Evolutionary conservation across 2,888 invertebrate genomes (phyloP).

Genomic region (Phlogophora meticulosa): DNA sequence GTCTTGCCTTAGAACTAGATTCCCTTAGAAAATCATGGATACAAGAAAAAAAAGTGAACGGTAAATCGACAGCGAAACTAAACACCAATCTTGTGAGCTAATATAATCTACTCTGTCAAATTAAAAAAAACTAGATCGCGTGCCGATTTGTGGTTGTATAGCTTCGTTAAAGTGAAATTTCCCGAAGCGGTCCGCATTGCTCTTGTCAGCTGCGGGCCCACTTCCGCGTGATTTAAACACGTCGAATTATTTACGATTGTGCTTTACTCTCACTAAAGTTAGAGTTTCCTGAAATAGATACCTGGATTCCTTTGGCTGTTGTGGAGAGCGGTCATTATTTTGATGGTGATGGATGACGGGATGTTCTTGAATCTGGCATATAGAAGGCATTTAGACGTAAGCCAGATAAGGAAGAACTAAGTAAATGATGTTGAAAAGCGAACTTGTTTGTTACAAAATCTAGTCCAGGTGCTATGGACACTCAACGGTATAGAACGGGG

Average conservation of each 20-base stretch:
- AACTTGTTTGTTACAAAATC: conserved; percentile 44
- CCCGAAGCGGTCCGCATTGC: conserved; percentile 67
- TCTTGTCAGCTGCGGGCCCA: conserved; percentile 67
- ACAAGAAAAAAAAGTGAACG: conserved; percentile 46
- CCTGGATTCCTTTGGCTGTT: conserved; percentile 31
- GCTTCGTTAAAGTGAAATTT: conserved; percentile 75
- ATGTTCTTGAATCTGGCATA: conserved; percentile 41
- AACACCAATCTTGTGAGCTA: conserved; percentile 45
- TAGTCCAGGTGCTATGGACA: conserved; percentile 42
- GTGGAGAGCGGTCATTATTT: conserved; percentile 46
- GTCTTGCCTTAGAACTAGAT: conserved; percentile 71
- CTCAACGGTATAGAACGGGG: conserved; percentile 44
- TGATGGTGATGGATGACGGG: conserved; percentile 43
- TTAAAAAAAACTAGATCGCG: conserved; percentile 67
- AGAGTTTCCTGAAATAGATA: conserved; percentile 58
- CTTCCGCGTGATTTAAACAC: conserved; percentile 73
- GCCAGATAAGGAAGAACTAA: conserved; percentile 53
- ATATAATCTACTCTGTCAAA: conserved; percentile 46
- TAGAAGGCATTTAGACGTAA: conserved; percentile 56
- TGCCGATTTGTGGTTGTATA: conserved; percentile 69
- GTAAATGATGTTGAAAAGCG: conserved; percentile 21
- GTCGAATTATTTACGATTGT: conserved; percentile 61
- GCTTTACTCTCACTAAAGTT: conserved; percentile 69
- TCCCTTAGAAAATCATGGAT: conserved; percentile 61
- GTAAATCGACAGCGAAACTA: conserved; percentile 53